Percentiles rank a stretch among this genome's conserved stretches.
phyloP scores from a whole-genome alignment of 2,888 invertebrate genomes.

The Pachliopta kotzebuea region DNA sequence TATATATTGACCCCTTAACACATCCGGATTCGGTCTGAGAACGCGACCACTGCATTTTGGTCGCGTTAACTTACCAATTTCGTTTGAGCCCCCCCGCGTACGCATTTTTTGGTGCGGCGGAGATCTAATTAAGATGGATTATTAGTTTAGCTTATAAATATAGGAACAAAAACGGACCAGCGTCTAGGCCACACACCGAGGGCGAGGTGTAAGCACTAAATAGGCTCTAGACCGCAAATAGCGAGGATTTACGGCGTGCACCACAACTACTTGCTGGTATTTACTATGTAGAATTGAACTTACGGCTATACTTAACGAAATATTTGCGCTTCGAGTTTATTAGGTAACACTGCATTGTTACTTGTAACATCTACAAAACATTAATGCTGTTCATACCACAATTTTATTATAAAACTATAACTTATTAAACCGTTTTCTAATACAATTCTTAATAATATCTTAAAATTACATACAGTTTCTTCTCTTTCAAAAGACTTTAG shows the following conservation, averaged over 20 bases:
- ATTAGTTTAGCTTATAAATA: constrained; percentile 32
- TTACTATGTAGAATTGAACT: constrained; percentile 1
- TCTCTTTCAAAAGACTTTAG: no score
- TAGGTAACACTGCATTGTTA: no score
- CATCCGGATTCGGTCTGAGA: constrained; percentile 22
- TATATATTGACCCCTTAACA: constrained; percentile 37
- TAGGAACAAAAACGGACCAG: constrained; percentile 32
- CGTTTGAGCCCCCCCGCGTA: constrained; percentile 13
- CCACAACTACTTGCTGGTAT: constrained; percentile 20
- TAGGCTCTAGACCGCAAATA: constrained; percentile 42
- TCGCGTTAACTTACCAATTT: constrained; percentile 20
- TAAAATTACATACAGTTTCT: no score
- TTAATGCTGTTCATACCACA: no score
- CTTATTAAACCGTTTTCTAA: no score
- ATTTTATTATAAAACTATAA: no score
- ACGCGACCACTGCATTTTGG: constrained; percentile 21
- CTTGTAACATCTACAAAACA: no score
- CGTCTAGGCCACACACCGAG: constrained; percentile 42
- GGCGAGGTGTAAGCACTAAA: constrained; percentile 39
- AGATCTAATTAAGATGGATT: constrained; percentile 26
- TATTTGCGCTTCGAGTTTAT: no score
- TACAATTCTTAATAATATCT: no score
- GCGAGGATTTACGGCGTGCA: constrained; percentile 33
- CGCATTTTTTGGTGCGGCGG: constrained; percentile 20
- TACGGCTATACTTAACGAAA: no score